Conservation (phyloP, 2,797 vertebrate species). For the Pseudochaenichthys georgianus region DNA sequence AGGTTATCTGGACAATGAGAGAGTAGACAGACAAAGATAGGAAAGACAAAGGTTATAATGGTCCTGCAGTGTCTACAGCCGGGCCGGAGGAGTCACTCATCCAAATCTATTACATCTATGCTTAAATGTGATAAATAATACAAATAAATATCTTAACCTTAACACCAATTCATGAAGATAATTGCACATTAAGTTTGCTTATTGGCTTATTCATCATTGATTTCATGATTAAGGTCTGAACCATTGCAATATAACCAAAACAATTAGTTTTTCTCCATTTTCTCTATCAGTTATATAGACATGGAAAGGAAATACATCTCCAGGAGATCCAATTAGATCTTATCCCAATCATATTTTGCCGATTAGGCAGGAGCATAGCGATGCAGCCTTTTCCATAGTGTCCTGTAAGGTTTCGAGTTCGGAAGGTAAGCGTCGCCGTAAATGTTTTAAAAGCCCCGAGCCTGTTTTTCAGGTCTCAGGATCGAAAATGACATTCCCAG, state of each 20-base stretch:
- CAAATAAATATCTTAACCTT: conserved; percentile 9
- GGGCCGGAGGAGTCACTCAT: not conserved
- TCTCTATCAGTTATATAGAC: not conserved
- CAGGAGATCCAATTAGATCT: no score
- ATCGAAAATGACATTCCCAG: no score
- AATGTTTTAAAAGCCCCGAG: no score
- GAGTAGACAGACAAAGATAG: not conserved
- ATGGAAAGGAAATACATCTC: no score
- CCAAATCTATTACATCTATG: not conserved
- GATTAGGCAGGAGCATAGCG: no score
- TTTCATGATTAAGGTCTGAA: not conserved
- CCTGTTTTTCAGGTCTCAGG: no score
- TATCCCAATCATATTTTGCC: no score
- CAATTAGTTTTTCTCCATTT: not conserved
- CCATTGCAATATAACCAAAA: not conserved
- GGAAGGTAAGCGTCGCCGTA: no score
- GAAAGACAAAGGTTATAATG: not conserved
- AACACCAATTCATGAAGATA: conserved; percentile 1
- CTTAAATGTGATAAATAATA: not conserved
- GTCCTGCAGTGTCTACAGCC: conserved; percentile 12
- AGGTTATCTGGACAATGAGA: conserved; percentile 28
- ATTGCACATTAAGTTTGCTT: not conserved
- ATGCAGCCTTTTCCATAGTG: no score
- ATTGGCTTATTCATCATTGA: not conserved
- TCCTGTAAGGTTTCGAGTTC: no score